phyloP scores from a whole-genome alignment of 2,113 vertebrate genomes.

The Oxygymnocypris stewartii region DNA sequence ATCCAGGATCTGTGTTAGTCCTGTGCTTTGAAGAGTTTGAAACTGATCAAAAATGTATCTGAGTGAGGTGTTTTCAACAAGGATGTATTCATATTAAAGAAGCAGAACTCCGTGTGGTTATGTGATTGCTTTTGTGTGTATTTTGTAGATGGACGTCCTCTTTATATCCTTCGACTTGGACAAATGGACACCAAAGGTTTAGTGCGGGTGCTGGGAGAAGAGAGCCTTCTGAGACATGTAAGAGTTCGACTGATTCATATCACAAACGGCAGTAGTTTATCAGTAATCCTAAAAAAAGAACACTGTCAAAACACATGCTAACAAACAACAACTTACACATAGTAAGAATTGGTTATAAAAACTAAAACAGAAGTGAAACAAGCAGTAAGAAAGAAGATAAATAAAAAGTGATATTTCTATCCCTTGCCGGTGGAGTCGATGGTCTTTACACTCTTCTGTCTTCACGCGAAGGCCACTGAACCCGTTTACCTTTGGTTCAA shows the following conservation, averaged over 20 bases:
- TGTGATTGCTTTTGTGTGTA: neutral
- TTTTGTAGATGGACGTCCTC: conserved; percentile 85
- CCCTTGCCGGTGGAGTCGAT: too few species aligned
- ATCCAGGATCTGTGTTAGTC: neutral
- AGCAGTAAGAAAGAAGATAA: too few species aligned
- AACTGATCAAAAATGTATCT: neutral
- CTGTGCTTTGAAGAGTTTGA: too few species aligned
- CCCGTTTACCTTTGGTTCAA: neutral
- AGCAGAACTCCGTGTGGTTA: neutral
- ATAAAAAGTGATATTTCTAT: too few species aligned
- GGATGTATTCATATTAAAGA: neutral
- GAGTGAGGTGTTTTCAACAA: neutral
- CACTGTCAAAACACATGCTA: too few species aligned
- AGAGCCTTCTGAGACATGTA: conserved; percentile 89
- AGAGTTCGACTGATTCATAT: conserved; percentile 45
- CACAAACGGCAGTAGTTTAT: too few species aligned
- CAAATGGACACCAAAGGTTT: conserved; percentile 98
- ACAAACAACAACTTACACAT: too few species aligned
- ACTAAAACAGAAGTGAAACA: too few species aligned
- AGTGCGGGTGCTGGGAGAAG: conserved; percentile 90
- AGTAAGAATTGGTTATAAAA: too few species aligned
- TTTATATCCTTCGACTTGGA: conserved; percentile 90
- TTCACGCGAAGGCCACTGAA: neutral
- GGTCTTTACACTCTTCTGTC: too few species aligned
- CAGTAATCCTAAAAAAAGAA: too few species aligned